A percentile compares a stretch with the other conserved stretches of the same genome.
Evolutionary conservation across 1,140 invertebrate species (phyloP).

Genomic region (Ceratina japonica): DNA sequence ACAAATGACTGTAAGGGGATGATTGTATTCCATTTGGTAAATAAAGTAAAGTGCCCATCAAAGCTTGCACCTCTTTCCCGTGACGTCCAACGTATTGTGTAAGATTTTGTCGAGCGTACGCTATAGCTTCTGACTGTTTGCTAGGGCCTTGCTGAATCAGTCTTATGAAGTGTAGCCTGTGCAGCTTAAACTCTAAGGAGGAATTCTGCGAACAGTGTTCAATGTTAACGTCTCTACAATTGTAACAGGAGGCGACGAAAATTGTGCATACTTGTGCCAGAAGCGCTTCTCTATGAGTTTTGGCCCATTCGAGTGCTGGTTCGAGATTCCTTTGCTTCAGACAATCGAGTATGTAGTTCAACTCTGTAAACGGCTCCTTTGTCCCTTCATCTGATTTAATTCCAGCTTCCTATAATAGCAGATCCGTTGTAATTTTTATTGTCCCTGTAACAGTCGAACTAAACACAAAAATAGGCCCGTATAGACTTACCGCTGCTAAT

Average conservation of each 20-base stretch:
- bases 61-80: slow-evolving; percentile 91
- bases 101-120: slow-evolving; percentile 92
- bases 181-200: slow-evolving; percentile 92
- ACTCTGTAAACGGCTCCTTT: slow-evolving; percentile 91
- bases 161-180: slow-evolving; percentile 86
- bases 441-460: too few species aligned
- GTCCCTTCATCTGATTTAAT: slow-evolving; percentile 85
- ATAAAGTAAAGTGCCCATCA: slow-evolving; percentile 94
- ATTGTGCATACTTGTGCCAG: slow-evolving; percentile 78
- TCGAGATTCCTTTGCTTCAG: slow-evolving; percentile 88
- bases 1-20: slow-evolving; percentile 90
- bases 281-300: slow-evolving; percentile 83
- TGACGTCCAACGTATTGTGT: slow-evolving; percentile 90
- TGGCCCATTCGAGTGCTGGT: slow-evolving; percentile 90
- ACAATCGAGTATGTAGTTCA: slow-evolving; percentile 91
- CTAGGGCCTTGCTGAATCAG: slow-evolving; percentile 84
- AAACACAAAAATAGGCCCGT: neutral
- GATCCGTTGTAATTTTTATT: neutral
- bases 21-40: slow-evolving; percentile 88
- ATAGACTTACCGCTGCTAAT: slow-evolving; percentile 82
- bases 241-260: neutral
- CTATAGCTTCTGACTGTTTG: slow-evolving; percentile 88
- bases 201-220: slow-evolving; percentile 81
- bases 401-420: slow-evolving; percentile 84
- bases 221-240: neutral